Evolutionary conservation across 2,888 invertebrate genomes (phyloP), one percentile per base, ranked within the genome.

Genomic region (Kuschelorhynchus macadamiae): DNA sequence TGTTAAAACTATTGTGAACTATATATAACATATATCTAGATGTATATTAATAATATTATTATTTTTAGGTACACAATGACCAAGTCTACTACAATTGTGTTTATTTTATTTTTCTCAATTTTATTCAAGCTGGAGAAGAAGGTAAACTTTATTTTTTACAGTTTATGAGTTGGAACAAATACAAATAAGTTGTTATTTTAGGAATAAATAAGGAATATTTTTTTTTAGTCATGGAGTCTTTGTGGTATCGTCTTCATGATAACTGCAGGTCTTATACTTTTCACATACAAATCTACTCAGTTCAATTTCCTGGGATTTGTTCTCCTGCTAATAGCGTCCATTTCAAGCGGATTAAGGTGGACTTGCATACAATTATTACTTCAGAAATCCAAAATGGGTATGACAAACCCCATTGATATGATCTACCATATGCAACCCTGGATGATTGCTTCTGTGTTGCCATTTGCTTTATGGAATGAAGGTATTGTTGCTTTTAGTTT

Each of bases 381-480:
- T 90, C 98, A 99, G 85, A 95, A 94, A 83, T 90, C 93, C 0
- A 93, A 93, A 82, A 85, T 94, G 77, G 97, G 97, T 0, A 87
- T 99, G 53, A 90, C 90, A 73, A 96, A 97, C 85, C 99, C 99
- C 0, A 86, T 99, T 20, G 99, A 99, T 81, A 97, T 99, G 96
- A 96, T 99, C 78, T 98, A 95, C 82, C 95, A 98, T 81, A 95
- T 98, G 84, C 99, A 98, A 81, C 98, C 98, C 0, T 99, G 97
- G 97, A 99, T 99, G 99, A 91, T 98, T 71, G 77, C 94, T 0
- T 91, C 96, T 0, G 87, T 98, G 49, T 82, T 98, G 70, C 98
- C 98, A 0, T 90, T 98, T 75, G 91, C 93, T 20, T 81, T 93
- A 32, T 87, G 89, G 75, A 94, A 97, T 83, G 99, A 99, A 92